Evolutionary conservation across 2,888 invertebrate species (phyloP).

Genomic region (Heliconius erato): DNA sequence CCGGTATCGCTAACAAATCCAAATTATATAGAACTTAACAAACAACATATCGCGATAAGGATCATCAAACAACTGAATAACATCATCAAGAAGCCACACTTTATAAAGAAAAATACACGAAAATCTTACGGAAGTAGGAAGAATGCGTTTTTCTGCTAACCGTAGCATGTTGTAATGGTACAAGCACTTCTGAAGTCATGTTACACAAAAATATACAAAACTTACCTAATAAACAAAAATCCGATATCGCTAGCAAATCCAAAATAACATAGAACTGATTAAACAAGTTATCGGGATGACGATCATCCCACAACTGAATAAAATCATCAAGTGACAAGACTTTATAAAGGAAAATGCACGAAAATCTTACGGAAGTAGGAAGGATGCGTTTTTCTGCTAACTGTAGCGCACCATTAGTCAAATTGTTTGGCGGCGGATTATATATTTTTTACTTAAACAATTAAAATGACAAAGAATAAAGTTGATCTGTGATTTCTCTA

Average conservation of each 20-base stretch:
- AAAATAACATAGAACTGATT: slow-evolving; percentile 41
- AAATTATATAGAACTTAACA: slow-evolving; percentile 42
- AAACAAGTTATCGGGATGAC: slow-evolving; percentile 59
- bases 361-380: slow-evolving; percentile 81
- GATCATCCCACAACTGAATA: slow-evolving; percentile 68
- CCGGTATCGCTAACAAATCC: slow-evolving; percentile 50
- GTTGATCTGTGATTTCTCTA: background rate
- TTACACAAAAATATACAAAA: background rate
- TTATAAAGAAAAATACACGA: slow-evolving; percentile 67
- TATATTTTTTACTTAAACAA: slow-evolving; percentile 41
- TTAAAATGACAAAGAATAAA: background rate
- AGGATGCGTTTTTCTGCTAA: slow-evolving; percentile 71
- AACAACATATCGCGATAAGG: slow-evolving; percentile 58
- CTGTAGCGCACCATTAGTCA: slow-evolving; percentile 76
- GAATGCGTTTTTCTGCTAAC: slow-evolving; percentile 69
- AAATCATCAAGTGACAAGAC: slow-evolving; percentile 56
- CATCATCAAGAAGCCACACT: slow-evolving; percentile 57
- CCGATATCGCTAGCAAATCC: slow-evolving; percentile 49
- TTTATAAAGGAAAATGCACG: slow-evolving; percentile 67
- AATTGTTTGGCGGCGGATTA: slow-evolving; percentile 67
- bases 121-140: slow-evolving; percentile 80
- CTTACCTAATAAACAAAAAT: background rate
- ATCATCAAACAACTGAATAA: slow-evolving; percentile 68
- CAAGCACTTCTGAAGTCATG: background rate
- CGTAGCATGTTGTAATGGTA: slow-evolving; percentile 57